Evolutionary conservation across 1,140 invertebrate species (phyloP), one percentile per base, ranked within the genome.

Genomic region (Drosophila repleta): DNA sequence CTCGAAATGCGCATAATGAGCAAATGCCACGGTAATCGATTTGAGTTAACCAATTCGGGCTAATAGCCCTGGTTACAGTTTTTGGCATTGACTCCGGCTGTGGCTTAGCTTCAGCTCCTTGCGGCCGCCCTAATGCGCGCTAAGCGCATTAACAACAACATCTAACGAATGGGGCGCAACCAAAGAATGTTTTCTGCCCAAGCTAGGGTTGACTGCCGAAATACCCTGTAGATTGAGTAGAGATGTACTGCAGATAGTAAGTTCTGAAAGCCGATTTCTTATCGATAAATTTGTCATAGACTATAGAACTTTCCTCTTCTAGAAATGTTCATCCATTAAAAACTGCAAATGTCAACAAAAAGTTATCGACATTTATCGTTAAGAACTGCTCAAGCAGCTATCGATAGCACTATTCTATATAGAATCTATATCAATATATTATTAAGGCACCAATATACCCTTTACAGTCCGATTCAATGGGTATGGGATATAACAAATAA

Each of bases 1-100:
- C 3, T 41, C 4, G 46, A 17, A 67, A 43, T 51, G 53, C 66
- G 72, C 70, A 83, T 83, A 83, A 83, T 83, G 75, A 84, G 76
- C 79, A 63, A 63, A 58, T 71, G 55, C 29, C 37, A 49, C 10
- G 20, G 65, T 68, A 68, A 68, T 68, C 56, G 65, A 68, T 68
- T 68, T 39, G 57, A 68, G 56, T 61, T 68, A 68, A 68, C 65
- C 65, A 61, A 68, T 68, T 52, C 56, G 6, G 18, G 24, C 55
- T 51, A 67, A 51, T 67, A 67, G 64, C 55, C 55, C 10, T 46
- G 26, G 29, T 46, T 48, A 65, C 45, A 46, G 32, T 60, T 51
- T 32, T 32, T 35, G 26, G 53, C 53, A 24, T 56, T 41, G 21
- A 20, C 37, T 56, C 13, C 26, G 41, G 8, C 57, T 60, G 57